A percentile compares a stretch with the other conserved stretches of the same genome.
Evolutionary conservation across 2,888 invertebrate species (phyloP).

Genomic region (Ichneumoninae sp.): DNA sequence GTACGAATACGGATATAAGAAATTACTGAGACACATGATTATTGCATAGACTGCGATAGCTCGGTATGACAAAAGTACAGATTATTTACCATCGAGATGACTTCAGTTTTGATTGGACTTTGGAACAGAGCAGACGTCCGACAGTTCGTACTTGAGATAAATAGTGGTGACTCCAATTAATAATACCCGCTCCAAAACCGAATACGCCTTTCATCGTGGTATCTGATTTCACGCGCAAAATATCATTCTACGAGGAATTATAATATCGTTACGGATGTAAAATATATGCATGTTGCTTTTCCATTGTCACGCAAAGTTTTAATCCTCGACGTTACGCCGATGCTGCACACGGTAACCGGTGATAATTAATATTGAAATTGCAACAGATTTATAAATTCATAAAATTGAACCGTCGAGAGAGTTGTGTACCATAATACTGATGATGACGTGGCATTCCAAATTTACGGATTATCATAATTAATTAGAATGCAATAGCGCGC

Average conservation of each 20-base stretch:
- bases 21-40: too few species aligned
- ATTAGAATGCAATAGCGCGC: not conserved
- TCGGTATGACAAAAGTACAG: too few species aligned
- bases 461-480: conserved; percentile 40
- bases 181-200: too few species aligned
- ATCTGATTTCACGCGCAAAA: not conserved
- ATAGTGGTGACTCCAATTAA: too few species aligned
- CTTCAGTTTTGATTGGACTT: too few species aligned
- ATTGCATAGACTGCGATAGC: too few species aligned
- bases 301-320: not conserved
- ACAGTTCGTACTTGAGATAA: too few species aligned
- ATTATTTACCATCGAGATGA: too few species aligned
- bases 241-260: not conserved
- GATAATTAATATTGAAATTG: conserved; percentile 7
- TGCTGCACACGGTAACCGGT: conserved; percentile 5
- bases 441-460: conserved; percentile 8
- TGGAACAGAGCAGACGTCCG: too few species aligned
- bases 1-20: too few species aligned
- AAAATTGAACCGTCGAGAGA: not conserved
- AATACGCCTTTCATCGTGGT: not conserved
- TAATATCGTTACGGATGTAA: not conserved
- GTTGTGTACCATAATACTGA: not conserved
- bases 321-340: not conserved
- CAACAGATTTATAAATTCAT: not conserved
- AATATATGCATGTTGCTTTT: not conserved